A percentile compares a stretch with the other conserved stretches of the same genome.
Conservation (phyloP, 1,140 invertebrate species). For the Zaprionus ornatus region DNA sequence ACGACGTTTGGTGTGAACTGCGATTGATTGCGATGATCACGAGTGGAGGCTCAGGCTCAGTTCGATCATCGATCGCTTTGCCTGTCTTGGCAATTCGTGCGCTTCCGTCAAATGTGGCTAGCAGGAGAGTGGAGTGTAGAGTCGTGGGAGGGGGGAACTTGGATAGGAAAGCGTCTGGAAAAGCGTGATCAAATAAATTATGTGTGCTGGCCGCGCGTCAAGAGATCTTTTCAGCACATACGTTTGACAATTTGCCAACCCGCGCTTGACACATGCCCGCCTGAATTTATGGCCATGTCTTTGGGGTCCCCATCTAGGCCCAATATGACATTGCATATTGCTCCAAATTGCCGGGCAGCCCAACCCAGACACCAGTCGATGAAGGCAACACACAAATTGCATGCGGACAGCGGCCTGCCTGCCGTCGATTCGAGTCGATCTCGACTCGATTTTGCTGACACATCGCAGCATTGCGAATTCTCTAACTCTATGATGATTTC, state of each 20-base stretch:
- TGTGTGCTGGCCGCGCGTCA: slow-evolving; percentile 50
- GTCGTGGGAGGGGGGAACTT: background rate
- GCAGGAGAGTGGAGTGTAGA: slow-evolving; percentile 20
- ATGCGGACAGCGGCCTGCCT: background rate
- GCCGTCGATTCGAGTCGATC: background rate
- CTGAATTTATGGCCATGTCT: slow-evolving; percentile 63
- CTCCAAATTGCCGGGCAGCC: slow-evolving; percentile 61
- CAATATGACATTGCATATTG: slow-evolving; percentile 71
- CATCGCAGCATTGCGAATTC: slow-evolving; percentile 24
- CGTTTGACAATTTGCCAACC: slow-evolving; percentile 66
- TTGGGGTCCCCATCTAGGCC: background rate
- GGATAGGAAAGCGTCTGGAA: slow-evolving; percentile 16
- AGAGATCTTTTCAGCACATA: slow-evolving; percentile 65
- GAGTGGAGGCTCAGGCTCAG: slow-evolving; percentile 10
- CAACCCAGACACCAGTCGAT: slow-evolving; percentile 33
- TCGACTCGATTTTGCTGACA: slow-evolving; percentile 31
- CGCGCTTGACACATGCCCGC: slow-evolving; percentile 57
- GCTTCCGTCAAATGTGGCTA: slow-evolving; percentile 59
- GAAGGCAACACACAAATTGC: slow-evolving; percentile 22
- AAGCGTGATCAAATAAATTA: slow-evolving; percentile 53
- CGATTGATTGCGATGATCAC: slow-evolving; percentile 38
- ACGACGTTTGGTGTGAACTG: slow-evolving; percentile 18
- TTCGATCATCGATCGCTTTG: slow-evolving; percentile 37
- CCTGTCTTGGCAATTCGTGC: slow-evolving; percentile 58
- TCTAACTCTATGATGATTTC: slow-evolving; percentile 5